Conservation (phyloP, 2,113 vertebrate species). For the Psilopsiagon aurifrons region DNA sequence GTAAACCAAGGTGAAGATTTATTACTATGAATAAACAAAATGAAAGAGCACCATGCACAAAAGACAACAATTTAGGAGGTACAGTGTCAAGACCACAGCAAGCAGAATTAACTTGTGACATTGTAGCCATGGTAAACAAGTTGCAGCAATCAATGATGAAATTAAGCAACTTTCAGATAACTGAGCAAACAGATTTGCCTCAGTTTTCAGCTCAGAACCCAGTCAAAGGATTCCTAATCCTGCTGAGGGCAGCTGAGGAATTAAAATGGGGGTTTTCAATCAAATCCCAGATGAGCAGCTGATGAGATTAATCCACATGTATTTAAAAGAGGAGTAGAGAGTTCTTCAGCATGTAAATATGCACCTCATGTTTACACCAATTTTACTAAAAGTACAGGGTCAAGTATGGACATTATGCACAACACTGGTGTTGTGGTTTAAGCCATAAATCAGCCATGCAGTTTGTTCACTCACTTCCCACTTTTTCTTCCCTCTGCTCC, state of each 20-base stretch:
- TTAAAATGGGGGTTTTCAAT: neutral
- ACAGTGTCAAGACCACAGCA: neutral
- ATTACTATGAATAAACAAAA: conserved; percentile 28
- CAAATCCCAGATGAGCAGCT: neutral
- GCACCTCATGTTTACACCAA: neutral
- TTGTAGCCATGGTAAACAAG: conserved; percentile 15
- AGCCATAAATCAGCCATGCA: too few species aligned
- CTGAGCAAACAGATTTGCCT: conserved; percentile 13
- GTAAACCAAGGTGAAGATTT: conserved; percentile 14
- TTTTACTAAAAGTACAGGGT: neutral
- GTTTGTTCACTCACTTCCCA: too few species aligned
- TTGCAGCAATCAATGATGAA: conserved; percentile 21
- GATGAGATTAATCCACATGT: neutral
- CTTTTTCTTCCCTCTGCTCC: too few species aligned
- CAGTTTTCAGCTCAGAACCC: neutral
- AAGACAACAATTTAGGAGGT: conserved; percentile 37
- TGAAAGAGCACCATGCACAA: neutral
- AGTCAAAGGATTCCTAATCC: neutral
- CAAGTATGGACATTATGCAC: accelerated
- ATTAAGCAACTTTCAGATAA: conserved; percentile 53
- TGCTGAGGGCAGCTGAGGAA: neutral
- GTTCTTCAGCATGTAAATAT: neutral
- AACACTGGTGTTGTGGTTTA: neutral
- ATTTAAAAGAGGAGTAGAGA: neutral
- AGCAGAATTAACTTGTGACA: conserved; percentile 43